Evolutionary conservation across 2,888 invertebrate species (phyloP).

Genomic region (Penaeus monodon): DNA sequence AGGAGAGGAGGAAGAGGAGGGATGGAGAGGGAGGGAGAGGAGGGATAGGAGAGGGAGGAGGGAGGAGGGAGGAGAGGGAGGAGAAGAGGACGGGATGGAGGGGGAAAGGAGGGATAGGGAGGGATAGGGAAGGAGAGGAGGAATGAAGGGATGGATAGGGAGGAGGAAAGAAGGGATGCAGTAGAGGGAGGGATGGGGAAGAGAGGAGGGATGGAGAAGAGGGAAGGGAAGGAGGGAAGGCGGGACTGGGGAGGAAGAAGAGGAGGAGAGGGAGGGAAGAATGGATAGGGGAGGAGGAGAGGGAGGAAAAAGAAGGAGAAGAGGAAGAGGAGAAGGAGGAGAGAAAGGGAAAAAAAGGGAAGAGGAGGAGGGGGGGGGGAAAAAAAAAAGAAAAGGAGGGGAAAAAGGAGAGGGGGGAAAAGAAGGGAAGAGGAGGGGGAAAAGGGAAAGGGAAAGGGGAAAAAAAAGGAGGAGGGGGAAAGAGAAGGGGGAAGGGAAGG

Average conservation of each 20-base stretch:
- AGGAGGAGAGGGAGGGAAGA: neutral
- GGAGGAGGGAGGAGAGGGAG: neutral
- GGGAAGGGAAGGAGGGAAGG: neutral
- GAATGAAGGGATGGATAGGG: too few relatives aligned
- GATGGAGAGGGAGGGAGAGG: neutral
- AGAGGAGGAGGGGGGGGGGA: neutral
- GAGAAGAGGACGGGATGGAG: neutral
- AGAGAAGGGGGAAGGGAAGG: too few relatives aligned
- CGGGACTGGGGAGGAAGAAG: neutral
- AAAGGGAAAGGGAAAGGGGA: too few relatives aligned
- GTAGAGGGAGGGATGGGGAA: neutral
- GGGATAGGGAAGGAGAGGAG: neutral
- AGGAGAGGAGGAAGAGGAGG: too few relatives aligned
- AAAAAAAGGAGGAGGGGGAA: too few relatives aligned
- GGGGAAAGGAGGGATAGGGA: too few relatives aligned
- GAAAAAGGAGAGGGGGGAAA: neutral
- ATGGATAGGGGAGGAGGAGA: neutral
- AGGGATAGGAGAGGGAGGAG: neutral
- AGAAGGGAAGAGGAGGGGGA: too few relatives aligned
- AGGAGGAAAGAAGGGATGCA: neutral
- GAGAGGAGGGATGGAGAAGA: neutral
- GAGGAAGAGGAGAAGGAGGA: neutral
- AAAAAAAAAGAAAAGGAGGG: neutral
- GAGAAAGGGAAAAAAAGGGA: neutral
- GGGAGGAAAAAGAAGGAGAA: neutral